Conservation (phyloP, 2,888 invertebrate genomes). For the Folsomia candida region DNA sequence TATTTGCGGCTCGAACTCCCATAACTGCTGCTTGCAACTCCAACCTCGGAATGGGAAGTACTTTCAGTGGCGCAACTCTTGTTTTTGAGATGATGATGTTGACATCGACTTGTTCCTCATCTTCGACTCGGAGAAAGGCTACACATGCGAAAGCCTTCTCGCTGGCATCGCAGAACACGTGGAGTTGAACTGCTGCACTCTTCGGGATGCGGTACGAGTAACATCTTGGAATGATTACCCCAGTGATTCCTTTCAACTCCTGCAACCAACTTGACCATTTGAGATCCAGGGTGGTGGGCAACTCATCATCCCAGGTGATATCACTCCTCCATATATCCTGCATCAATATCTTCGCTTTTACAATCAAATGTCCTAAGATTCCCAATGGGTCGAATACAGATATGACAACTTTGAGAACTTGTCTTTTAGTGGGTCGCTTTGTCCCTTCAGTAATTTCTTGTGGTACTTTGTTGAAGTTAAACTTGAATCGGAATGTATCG, state of each 20-base stretch:
- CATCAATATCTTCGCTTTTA: not conserved
- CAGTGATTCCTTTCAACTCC: not conserved
- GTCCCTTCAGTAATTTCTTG: not conserved
- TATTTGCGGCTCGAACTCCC: slow-evolving; percentile 20
- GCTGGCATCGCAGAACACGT: slow-evolving; percentile 35
- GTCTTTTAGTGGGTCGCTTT: no score
- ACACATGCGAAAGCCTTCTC: slow-evolving; percentile 25
- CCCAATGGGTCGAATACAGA: no score
- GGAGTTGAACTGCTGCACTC: slow-evolving; percentile 16
- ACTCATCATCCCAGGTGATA: not conserved
- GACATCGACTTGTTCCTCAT: slow-evolving; percentile 1
- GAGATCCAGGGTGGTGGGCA: not conserved
- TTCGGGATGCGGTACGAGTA: not conserved
- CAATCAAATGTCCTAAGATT: no score
- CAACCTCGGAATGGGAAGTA: slow-evolving; percentile 29
- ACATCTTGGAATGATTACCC: not conserved
- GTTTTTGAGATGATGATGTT: slow-evolving; percentile 28
- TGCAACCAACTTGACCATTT: not conserved
- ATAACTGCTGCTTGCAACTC: slow-evolving; percentile 40
- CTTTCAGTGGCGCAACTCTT: slow-evolving; percentile 30
- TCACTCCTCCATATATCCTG: not conserved
- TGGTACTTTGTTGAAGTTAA: not conserved
- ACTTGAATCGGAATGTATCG: not conserved
- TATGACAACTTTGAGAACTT: no score
- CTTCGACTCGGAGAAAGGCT: slow-evolving; percentile 30